Conservation (phyloP, 2,888 invertebrate genomes). For the Trisateles emortualis region DNA sequence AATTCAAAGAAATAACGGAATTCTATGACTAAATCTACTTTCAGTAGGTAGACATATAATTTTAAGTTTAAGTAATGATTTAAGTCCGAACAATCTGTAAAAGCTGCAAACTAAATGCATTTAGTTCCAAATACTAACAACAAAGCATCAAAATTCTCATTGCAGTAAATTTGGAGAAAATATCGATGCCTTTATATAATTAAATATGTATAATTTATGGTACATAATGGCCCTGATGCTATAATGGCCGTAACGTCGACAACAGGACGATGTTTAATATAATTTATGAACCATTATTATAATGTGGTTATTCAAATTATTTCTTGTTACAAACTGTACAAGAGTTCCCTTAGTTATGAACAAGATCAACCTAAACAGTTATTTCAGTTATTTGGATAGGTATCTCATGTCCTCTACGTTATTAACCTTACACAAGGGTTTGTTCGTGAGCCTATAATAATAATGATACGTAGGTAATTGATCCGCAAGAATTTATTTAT, state of each 20-base stretch:
- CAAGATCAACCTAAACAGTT: neutral
- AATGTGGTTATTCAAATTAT: neutral
- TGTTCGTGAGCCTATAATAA: neutral
- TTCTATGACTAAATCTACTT: too few species aligned
- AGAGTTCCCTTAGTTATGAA: neutral
- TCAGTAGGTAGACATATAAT: too few species aligned
- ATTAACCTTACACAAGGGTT: neutral
- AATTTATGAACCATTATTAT: conserved; percentile 5
- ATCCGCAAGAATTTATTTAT: neutral
- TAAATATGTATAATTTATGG: too few species aligned
- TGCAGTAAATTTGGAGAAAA: conserved; percentile 1
- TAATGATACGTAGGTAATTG: neutral
- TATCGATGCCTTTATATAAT: neutral
- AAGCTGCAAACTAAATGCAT: too few species aligned
- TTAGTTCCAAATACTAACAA: neutral
- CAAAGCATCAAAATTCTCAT: neutral
- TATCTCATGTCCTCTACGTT: neutral
- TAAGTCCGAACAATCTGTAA: too few species aligned
- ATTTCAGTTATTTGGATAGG: neutral
- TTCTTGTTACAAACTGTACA: neutral
- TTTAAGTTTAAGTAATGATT: too few species aligned
- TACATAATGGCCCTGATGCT: neutral
- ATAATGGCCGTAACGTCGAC: conserved; percentile 4
- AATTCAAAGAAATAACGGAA: too few species aligned
- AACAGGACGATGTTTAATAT: conserved; percentile 1